These are phyloP conservation scores for Proctacanthus coquilletti DNA, from an alignment of 1,140 invertebrate species.

Conservation along the genomic window DNA sequence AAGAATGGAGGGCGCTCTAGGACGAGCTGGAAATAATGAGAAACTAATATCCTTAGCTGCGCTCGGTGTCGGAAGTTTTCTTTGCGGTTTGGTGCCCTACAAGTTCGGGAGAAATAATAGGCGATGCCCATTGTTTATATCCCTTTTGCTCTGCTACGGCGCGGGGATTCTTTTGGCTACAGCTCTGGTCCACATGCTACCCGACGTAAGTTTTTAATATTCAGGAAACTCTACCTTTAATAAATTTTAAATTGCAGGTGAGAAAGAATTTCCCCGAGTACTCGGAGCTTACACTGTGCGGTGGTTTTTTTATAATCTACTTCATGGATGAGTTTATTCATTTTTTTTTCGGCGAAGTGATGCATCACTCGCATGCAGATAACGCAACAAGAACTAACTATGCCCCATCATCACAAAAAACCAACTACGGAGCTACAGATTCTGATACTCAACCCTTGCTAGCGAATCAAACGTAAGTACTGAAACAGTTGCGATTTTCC, in stretches of 20 bases:
- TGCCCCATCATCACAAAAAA: background rate
- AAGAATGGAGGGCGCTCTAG: no score
- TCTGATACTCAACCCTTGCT: no score
- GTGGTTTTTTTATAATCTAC: conserved; percentile 66
- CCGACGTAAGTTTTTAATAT: conserved; percentile 42
- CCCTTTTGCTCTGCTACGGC: conserved; percentile 60
- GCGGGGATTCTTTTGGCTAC: conserved; percentile 74
- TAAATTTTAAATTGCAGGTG: no score
- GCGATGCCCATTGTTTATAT: conserved; percentile 40
- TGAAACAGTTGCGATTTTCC: no score
- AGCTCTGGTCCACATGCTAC: conserved; percentile 65
- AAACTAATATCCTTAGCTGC: conserved; percentile 53
- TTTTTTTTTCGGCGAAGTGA: conserved; percentile 37
- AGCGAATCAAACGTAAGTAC: no score
- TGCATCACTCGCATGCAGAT: conserved; percentile 18
- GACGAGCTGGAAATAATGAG: conserved; percentile 33
- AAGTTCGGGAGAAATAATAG: conserved; percentile 37
- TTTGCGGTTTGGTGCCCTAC: conserved; percentile 48
- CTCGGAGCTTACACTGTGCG: conserved; percentile 52
- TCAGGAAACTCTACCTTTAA: no score
- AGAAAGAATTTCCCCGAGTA: background rate
- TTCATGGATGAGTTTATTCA: conserved; percentile 60
- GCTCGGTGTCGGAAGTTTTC: conserved; percentile 48
- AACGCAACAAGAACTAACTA: background rate
- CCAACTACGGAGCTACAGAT: no score